Conservation (phyloP, 2,888 invertebrate genomes). For the Zeuzera pyrina region DNA sequence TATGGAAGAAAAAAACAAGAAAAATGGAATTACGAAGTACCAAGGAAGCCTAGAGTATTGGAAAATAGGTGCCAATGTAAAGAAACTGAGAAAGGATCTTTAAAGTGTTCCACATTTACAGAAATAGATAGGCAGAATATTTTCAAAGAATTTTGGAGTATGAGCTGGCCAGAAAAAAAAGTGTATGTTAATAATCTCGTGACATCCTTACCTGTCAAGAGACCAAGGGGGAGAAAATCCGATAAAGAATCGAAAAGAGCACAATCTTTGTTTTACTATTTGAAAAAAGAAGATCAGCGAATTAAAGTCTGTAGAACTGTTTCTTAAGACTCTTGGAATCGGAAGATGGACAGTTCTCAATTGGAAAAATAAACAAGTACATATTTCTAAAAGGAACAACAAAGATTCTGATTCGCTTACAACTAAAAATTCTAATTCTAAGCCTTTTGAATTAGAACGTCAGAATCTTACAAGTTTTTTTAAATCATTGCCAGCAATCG, state of each 20-base stretch:
- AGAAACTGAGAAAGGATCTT: too few species aligned
- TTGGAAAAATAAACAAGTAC: conserved; percentile 9
- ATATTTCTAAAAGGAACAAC: conserved; percentile 6
- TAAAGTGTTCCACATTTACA: too few species aligned
- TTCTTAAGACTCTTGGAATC: conserved; percentile 9
- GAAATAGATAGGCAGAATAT: conserved; percentile 4
- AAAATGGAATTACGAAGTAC: conserved; percentile 7
- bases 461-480: conserved; percentile 2
- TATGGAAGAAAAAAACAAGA: conserved; percentile 8
- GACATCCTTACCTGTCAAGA: conserved; percentile 3
- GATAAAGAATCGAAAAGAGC: neutral
- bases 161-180: conserved; percentile 4
- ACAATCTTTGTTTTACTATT: conserved; percentile 10
- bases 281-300: conserved; percentile 9
- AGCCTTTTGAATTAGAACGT: conserved; percentile 4
- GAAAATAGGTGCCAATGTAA: too few species aligned
- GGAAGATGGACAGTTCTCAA: conserved; percentile 11
- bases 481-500: conserved; percentile 2
- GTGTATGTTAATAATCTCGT: conserved; percentile 2
- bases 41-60: too few species aligned
- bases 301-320: conserved; percentile 11
- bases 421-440: conserved; percentile 1
- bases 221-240: conserved; percentile 1
- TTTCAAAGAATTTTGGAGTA: conserved; percentile 3
- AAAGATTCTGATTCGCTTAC: conserved; percentile 1